Base-by-base conservation (phyloP, 2,113 vertebrate genomes). In the Panthera leo region DNA sequence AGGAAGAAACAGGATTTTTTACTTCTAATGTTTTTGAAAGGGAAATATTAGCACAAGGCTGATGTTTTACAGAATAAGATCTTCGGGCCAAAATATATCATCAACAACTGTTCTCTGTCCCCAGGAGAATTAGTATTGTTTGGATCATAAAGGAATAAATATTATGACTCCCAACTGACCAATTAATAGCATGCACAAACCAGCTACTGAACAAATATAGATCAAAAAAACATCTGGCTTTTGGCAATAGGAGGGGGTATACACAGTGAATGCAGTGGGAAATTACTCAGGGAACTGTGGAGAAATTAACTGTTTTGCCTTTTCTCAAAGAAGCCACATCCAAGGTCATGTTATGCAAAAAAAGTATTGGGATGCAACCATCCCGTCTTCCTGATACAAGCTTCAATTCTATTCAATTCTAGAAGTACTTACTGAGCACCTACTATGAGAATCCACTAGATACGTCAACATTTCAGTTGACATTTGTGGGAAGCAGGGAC, bases 71-170 rank as follows among this genome's bases (percentile, higher is more conserved):
- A 63, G 27, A 58, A 70, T 65, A 90, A 82, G 65, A 70, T 75
- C 85, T 97, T 93, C 29, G 96, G 78, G 29, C 27, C 11, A 92
- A 98, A 98, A 89, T 27, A 82, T 3, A 93, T 92, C 65, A 89
- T 45, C 91, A 95, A 79, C 91, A 94, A 55, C 51, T 85, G 16
- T 9, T 95, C 75, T 89, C 45, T 79, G 67, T 21, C 55, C 87
- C 25, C 36, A 21, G 4, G 36, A 94, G 73, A 97, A 87, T 91
- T 82, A 91, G 90, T 23, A 78, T 93, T 91, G 87, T 93, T 96
- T 97, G 96, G 90, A 79, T 82, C 95, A 36, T 92, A 84, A 97
- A 95, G 83, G 85, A 98, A 97, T 92, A 97, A 98, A 96, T 96
- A 58, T 96, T 94, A 73, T 58, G 86, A 89, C 42, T 96, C 96